Evolutionary conservation across 1,140 invertebrate genomes (phyloP).

Genomic region (Drosophila virilis): DNA sequence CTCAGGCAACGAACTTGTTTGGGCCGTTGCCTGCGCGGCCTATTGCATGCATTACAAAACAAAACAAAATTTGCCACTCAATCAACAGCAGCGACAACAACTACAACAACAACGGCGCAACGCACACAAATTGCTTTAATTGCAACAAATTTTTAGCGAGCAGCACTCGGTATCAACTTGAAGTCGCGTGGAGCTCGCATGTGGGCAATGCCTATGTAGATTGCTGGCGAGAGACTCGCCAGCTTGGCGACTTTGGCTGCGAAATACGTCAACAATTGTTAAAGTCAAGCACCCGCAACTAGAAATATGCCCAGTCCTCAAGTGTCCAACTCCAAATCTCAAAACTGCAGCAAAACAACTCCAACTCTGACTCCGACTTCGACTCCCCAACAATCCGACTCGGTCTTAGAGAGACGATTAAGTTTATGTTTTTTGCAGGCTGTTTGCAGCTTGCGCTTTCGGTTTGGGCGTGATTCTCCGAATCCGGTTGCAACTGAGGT

Average conservation of each 20-base stretch:
- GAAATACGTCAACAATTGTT: conserved; percentile 64
- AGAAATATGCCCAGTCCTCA: conserved; percentile 54
- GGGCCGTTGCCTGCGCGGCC: conserved; percentile 33
- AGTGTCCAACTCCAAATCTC: conserved; percentile 41
- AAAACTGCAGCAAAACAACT: conserved; percentile 31
- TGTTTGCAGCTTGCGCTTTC: conserved; percentile 30
- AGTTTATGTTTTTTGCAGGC: conserved; percentile 33
- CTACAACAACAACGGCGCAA: conserved; percentile 42
- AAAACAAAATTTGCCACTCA: conserved; percentile 74
- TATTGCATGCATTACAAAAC: conserved; percentile 50
- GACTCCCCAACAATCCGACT: conserved; percentile 7
- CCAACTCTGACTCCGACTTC: conserved; percentile 7
- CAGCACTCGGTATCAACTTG: conserved; percentile 68
- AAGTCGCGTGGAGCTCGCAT: conserved; percentile 36
- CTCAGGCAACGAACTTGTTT: conserved; percentile 80
- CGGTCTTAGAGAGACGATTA: conserved; percentile 46
- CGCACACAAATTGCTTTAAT: conserved; percentile 82
- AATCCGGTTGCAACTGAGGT: conserved; percentile 45
- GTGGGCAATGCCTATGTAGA: conserved; percentile 32
- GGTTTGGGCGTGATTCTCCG: conserved; percentile 51
- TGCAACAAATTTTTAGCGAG: conserved; percentile 72
- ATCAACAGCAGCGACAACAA: conserved; percentile 59
- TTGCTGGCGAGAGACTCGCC: conserved; percentile 29
- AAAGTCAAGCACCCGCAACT: conserved; percentile 70
- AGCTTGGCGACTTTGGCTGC: conserved; percentile 43